Conservation (phyloP, 2,113 vertebrate species). For the Tetraodon nigroviridis region DNA sequence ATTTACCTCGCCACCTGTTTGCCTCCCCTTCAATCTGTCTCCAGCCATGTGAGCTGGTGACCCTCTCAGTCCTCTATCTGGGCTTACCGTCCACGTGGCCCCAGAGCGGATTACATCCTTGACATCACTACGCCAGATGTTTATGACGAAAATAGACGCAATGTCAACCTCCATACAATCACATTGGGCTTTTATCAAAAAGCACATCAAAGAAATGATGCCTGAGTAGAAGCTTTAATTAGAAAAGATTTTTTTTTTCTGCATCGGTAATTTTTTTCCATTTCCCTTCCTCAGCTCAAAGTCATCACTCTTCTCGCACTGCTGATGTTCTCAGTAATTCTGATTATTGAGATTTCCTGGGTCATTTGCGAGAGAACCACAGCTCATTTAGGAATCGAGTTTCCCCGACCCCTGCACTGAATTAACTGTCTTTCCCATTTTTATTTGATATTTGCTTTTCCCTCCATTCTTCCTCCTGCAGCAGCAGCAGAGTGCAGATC, state of each 20-base stretch:
- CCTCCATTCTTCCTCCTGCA: not conserved
- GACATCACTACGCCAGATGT: constrained; percentile 74
- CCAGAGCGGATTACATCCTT: constrained; percentile 69
- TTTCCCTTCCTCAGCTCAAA: not conserved
- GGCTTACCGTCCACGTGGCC: constrained; percentile 67
- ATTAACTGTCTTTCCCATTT: constrained; percentile 19
- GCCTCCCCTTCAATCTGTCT: not conserved
- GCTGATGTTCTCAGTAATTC: not conserved
- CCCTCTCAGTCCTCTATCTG: constrained; percentile 57
- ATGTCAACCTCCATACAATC: constrained; percentile 22
- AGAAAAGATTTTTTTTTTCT: not conserved
- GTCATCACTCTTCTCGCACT: too few species aligned
- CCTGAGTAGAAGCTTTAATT: not conserved
- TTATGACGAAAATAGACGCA: constrained; percentile 64
- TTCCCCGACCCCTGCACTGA: constrained; percentile 6
- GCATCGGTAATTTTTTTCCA: not conserved
- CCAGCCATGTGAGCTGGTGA: constrained; percentile 53
- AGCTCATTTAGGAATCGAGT: not conserved
- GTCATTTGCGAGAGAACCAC: not conserved
- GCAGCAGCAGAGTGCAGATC: constrained; percentile 24
- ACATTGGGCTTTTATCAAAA: constrained; percentile 23
- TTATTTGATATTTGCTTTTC: not conserved
- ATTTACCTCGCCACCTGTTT: constrained; percentile 23
- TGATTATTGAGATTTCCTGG: not conserved
- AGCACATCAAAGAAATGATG: not conserved